Evolutionary conservation across 2,888 invertebrate species (phyloP).

Genomic region (Parapristionchus giblindavisi): DNA sequence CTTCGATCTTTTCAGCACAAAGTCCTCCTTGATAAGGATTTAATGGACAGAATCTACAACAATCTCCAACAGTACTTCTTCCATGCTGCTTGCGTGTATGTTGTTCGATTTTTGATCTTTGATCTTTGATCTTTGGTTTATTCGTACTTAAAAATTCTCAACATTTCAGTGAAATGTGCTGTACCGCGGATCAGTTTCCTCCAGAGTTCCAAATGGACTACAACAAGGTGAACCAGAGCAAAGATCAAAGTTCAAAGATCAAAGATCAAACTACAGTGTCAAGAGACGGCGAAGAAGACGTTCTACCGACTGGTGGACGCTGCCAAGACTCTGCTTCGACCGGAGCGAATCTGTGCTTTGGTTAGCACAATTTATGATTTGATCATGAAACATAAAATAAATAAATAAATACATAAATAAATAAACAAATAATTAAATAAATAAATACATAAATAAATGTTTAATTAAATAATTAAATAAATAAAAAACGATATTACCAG

Average conservation of each 20-base stretch:
- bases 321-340: conserved; percentile 27
- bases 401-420: no score
- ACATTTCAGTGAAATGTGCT: conserved; percentile 27
- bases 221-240: background rate
- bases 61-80: conserved; percentile 16
- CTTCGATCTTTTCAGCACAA: conserved; percentile 26
- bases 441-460: no score
- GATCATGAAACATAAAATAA: no score
- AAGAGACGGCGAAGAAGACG: conserved; percentile 18
- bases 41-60: background rate
- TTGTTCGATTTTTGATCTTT: background rate
- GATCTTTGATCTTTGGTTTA: background rate
- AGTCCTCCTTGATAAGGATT: conserved; percentile 24
- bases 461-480: no score
- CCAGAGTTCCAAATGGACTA: conserved; percentile 20
- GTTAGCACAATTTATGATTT: no score
- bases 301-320: conserved; percentile 25
- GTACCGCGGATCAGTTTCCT: background rate
- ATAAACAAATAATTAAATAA: no score
- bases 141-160: background rate
- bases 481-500: no score
- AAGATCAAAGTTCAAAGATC: background rate
- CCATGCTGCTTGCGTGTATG: conserved; percentile 22
- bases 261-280: conserved; percentile 24
- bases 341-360: conserved; percentile 35